Evolutionary conservation across 2,113 vertebrate species (phyloP).

Genomic region (Prinia subflava): DNA sequence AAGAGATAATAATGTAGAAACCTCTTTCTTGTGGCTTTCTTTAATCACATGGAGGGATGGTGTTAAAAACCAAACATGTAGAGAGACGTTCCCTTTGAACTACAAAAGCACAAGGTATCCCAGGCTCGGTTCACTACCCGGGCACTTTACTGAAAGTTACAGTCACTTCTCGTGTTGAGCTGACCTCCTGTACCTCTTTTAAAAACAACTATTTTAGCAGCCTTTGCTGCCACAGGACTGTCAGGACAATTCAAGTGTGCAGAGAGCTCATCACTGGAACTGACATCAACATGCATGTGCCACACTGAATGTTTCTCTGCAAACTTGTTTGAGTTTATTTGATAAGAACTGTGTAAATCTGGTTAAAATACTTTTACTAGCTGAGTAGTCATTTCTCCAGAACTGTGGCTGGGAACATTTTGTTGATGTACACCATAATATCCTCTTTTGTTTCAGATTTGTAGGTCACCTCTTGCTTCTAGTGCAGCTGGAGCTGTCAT

Average conservation of each 20-base stretch:
- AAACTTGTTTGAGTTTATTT: neutral
- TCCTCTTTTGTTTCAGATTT: neutral
- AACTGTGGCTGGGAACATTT: neutral
- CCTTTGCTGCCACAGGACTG: neutral
- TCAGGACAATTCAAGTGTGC: neutral
- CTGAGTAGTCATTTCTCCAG: neutral
- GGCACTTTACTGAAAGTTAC: conserved; percentile 26
- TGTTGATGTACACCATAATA: neutral
- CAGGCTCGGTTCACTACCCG: neutral
- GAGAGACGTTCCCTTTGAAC: conserved; percentile 30
- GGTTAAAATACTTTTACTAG: neutral
- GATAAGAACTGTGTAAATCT: neutral
- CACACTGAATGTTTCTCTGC: neutral
- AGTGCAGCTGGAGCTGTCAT: neutral
- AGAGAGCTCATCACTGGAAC: neutral
- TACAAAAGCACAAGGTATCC: neutral
- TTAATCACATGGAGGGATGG: conserved; percentile 70
- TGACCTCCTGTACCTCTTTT: neutral
- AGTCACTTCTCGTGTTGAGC: neutral
- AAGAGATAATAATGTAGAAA: conserved; percentile 78
- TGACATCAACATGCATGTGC: neutral
- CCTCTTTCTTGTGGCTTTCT: conserved; percentile 81
- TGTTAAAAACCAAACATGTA: conserved; percentile 42
- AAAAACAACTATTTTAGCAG: neutral
- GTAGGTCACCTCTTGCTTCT: neutral